Evolutionary conservation across 2,113 vertebrate genomes (phyloP).

Genomic region (Aplodontia rufa): DNA sequence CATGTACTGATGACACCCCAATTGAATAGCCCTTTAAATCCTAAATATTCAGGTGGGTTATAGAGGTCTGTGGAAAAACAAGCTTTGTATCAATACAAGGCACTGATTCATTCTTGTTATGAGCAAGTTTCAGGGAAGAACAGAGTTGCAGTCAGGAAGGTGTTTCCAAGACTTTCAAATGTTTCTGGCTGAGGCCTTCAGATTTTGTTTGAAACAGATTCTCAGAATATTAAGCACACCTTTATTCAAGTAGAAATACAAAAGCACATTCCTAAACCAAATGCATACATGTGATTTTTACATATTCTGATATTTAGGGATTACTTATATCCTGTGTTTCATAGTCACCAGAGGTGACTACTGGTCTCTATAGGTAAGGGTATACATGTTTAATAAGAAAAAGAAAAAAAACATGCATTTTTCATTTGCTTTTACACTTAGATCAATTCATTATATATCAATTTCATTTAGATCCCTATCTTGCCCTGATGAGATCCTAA

Average conservation of each 20-base stretch:
- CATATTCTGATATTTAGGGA: constrained; percentile 57
- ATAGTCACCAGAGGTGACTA: constrained; percentile 49
- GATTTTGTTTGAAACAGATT: constrained; percentile 66
- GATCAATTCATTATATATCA: constrained; percentile 41
- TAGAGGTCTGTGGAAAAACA: constrained; percentile 2
- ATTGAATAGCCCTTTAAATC: constrained; percentile 5
- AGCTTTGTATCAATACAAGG: background rate
- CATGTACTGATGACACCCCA: background rate
- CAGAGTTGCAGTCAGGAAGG: background rate
- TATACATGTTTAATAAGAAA: constrained; percentile 48
- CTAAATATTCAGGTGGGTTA: background rate
- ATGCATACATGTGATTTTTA: constrained; percentile 70
- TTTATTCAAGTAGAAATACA: constrained; percentile 76
- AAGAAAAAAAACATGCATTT: constrained; percentile 57
- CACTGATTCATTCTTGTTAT: background rate
- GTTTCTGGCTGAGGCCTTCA: constrained; percentile 8
- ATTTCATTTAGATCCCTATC: constrained; percentile 42
- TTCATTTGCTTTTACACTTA: constrained; percentile 68
- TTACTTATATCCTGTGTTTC: constrained; percentile 54
- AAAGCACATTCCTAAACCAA: constrained; percentile 76
- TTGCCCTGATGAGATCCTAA: constrained; percentile 62
- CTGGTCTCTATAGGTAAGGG: constrained; percentile 36
- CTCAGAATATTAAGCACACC: constrained; percentile 64
- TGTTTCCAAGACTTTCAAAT: constrained; percentile 16
- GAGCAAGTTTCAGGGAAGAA: constrained; percentile 17